A percentile compares a stretch with the other conserved stretches of the same genome.
Conservation (phyloP, 1,140 invertebrate genomes). For the Pemphigus obesinymphae region DNA sequence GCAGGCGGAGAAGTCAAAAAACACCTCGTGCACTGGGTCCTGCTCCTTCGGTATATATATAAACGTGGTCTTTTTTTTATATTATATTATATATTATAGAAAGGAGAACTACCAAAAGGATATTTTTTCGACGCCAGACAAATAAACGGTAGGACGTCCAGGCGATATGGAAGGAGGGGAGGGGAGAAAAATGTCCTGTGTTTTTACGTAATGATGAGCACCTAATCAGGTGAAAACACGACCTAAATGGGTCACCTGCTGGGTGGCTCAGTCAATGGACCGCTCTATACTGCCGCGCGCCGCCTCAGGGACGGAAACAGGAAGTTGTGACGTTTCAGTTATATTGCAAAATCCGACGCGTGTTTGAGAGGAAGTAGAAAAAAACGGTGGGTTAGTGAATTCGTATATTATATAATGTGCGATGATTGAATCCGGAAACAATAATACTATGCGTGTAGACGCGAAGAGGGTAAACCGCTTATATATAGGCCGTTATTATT, state of each 20-base stretch:
- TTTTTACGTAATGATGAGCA: conserved; percentile 41
- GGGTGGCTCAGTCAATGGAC: conserved; percentile 18
- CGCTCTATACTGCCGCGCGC: neutral
- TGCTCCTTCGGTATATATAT: neutral
- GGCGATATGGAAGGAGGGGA: neutral
- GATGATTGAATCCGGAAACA: conserved; percentile 20
- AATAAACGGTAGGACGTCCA: conserved; percentile 34
- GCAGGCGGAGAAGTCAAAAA: conserved; percentile 34
- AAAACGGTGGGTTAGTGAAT: neutral
- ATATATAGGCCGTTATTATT: neutral
- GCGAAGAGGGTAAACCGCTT: neutral
- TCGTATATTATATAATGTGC: neutral
- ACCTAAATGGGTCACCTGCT: conserved; percentile 40
- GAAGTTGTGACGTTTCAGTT: conserved; percentile 39
- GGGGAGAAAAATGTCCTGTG: conserved; percentile 15
- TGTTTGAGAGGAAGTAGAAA: conserved; percentile 35
- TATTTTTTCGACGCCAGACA: conserved; percentile 24
- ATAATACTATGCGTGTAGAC: neutral
- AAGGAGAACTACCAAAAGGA: neutral
- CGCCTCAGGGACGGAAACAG: neutral
- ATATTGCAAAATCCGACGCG: conserved; percentile 39
- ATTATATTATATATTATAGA: no score
- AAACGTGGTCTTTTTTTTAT: neutral
- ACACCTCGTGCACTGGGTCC: neutral
- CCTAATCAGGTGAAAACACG: conserved; percentile 41